Conservation (phyloP, 2,113 vertebrate genomes). For the Rhinichthys klamathensis region DNA sequence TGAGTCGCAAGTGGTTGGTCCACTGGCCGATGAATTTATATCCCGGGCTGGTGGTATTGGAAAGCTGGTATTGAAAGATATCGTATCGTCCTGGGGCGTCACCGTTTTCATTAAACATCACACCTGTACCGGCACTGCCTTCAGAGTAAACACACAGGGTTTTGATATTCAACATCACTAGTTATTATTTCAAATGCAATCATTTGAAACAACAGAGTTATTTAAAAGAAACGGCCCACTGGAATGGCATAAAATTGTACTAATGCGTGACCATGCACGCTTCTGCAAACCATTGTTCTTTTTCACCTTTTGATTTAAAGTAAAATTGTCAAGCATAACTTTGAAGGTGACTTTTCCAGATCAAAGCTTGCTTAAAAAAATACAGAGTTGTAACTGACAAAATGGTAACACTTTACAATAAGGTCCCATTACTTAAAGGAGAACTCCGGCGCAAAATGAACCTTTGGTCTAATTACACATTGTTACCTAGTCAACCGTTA, state of each 20-base stretch:
- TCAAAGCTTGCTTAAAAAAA: constrained; percentile 4
- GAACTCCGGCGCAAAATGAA: no score
- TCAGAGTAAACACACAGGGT: constrained; percentile 42
- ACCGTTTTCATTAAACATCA: constrained; percentile 91
- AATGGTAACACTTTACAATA: background rate
- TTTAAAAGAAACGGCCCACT: background rate
- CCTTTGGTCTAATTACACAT: no score
- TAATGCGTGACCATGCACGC: background rate
- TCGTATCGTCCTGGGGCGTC: constrained; percentile 90
- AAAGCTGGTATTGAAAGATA: constrained; percentile 91
- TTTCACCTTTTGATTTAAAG: background rate
- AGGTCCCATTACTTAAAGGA: no score
- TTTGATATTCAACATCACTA: constrained; percentile 13
- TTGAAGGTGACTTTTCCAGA: constrained; percentile 30
- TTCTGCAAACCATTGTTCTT: background rate
- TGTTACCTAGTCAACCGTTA: no score
- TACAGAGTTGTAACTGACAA: background rate
- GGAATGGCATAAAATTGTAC: background rate
- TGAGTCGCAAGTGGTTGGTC: constrained; percentile 83
- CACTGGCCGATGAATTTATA: constrained; percentile 86
- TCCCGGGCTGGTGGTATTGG: constrained; percentile 79
- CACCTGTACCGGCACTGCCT: constrained; percentile 77
- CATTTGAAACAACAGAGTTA: background rate
- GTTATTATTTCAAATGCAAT: constrained; percentile 5
- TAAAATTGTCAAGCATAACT: background rate